Evolutionary conservation across 2,888 invertebrate genomes (phyloP).

Genomic region (Aphrophora alni): DNA sequence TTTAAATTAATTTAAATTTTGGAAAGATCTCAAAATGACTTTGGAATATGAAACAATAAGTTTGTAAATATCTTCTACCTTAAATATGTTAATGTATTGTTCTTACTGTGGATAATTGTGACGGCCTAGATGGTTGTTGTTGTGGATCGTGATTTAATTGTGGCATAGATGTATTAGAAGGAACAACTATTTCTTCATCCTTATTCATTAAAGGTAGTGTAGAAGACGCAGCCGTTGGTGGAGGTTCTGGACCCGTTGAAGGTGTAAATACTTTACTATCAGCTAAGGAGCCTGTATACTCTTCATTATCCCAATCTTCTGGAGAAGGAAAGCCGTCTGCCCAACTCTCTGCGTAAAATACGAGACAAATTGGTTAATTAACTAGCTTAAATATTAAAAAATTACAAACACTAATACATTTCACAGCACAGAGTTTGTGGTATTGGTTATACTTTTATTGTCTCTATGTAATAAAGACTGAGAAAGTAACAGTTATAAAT

Average conservation of each 20-base stretch:
- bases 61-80: too few species aligned
- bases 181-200: background rate
- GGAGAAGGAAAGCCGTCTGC: constrained; percentile 64
- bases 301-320: constrained; percentile 90
- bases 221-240: background rate
- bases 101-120: constrained; percentile 36
- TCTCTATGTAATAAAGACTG: too few species aligned
- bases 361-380: background rate
- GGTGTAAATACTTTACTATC: constrained; percentile 94
- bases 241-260: constrained; percentile 41
- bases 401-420: too few species aligned
- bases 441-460: too few species aligned
- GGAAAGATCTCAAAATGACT: too few species aligned
- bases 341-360: constrained; percentile 55
- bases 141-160: background rate
- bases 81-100: too few species aligned
- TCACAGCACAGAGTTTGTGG: too few species aligned
- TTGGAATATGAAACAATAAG: too few species aligned
- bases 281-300: constrained; percentile 92
- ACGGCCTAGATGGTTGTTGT: constrained; percentile 15
- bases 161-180: constrained; percentile 2
- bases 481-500: too few species aligned
- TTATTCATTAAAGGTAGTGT: background rate
- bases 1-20: too few species aligned
- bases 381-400: too few species aligned